Percentiles rank a stretch among this genome's conserved stretches.
Evolutionary conservation across 2,113 vertebrate species (phyloP).

Genomic region (Lepisosteus oculatus): DNA sequence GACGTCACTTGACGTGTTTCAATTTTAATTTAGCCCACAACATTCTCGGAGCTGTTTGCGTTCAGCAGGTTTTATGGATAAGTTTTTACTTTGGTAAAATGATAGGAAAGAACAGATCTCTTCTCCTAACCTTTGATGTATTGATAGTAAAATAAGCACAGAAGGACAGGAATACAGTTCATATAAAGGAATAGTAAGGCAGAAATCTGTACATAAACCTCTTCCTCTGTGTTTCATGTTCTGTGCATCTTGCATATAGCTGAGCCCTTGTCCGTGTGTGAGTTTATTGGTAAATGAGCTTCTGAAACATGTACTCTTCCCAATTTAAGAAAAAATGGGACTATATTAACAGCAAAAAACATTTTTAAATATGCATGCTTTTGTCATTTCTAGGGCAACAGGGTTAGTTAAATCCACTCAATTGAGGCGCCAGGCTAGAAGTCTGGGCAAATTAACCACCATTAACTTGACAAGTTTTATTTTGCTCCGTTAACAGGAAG

Average conservation of each 20-base stretch:
- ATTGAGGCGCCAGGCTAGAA: constrained; percentile 28
- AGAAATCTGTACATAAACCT: neutral
- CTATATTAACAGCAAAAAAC: neutral
- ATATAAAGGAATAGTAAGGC: neutral
- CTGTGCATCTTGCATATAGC: too few species aligned
- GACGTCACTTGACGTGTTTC: too few species aligned
- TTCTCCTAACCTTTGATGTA: too few species aligned
- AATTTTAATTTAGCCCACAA: too few species aligned
- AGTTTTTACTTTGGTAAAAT: too few species aligned
- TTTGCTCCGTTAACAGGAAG: constrained; percentile 43
- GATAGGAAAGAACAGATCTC: too few species aligned
- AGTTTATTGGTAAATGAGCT: constrained; percentile 24
- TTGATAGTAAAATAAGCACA: too few species aligned
- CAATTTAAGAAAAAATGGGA: neutral
- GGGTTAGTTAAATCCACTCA: constrained; percentile 32
- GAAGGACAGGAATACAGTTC: too few species aligned
- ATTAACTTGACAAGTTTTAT: constrained; percentile 56
- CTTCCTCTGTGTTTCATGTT: neutral
- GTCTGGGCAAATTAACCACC: constrained; percentile 47
- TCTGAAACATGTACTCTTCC: neutral
- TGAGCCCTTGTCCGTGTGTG: too few species aligned
- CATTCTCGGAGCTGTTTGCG: too few species aligned
- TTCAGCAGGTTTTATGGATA: too few species aligned
- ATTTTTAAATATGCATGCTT: constrained; percentile 12
- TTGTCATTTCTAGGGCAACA: neutral